Conservation (phyloP, 2,888 invertebrate species). For the Ariolimax columbianus region DNA sequence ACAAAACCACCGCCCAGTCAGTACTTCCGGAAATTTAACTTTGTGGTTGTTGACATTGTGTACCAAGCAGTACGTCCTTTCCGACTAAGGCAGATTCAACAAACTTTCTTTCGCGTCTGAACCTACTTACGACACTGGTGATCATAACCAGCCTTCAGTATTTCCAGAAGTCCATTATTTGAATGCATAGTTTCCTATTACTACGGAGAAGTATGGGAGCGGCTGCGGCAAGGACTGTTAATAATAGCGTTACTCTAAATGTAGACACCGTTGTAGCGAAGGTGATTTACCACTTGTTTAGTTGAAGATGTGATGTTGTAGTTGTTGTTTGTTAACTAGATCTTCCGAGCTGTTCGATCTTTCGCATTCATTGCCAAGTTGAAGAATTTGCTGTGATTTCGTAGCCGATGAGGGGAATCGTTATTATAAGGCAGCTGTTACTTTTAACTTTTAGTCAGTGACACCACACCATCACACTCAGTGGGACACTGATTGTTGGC, state of each 20-base stretch:
- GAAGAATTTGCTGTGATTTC: too few relatives aligned
- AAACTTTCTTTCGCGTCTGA: not conserved
- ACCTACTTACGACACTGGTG: not conserved
- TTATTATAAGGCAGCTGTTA: too few relatives aligned
- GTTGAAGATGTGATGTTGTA: too few relatives aligned
- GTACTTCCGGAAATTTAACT: slow-evolving; percentile 7
- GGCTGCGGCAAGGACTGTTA: slow-evolving; percentile 15
- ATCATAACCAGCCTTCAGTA: not conserved
- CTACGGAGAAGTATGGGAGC: slow-evolving; percentile 31
- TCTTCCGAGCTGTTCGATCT: too few relatives aligned
- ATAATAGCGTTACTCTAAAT: too few relatives aligned
- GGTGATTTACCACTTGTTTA: not conserved
- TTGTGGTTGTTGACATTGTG: slow-evolving; percentile 17
- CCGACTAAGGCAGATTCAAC: not conserved
- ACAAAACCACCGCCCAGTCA: slow-evolving; percentile 17
- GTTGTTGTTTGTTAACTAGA: too few relatives aligned
- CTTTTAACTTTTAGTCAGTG: too few relatives aligned
- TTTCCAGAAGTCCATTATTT: not conserved
- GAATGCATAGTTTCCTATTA: slow-evolving; percentile 21
- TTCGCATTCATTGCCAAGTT: too few relatives aligned
- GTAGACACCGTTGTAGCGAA: not conserved
- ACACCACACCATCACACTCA: too few relatives aligned
- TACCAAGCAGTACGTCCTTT: not conserved
- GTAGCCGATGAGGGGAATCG: too few relatives aligned
- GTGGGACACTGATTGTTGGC: too few relatives aligned